These are phyloP conservation scores for Andrena camellia DNA, from an alignment of 2,888 invertebrate species.

Conservation along the genomic window DNA sequence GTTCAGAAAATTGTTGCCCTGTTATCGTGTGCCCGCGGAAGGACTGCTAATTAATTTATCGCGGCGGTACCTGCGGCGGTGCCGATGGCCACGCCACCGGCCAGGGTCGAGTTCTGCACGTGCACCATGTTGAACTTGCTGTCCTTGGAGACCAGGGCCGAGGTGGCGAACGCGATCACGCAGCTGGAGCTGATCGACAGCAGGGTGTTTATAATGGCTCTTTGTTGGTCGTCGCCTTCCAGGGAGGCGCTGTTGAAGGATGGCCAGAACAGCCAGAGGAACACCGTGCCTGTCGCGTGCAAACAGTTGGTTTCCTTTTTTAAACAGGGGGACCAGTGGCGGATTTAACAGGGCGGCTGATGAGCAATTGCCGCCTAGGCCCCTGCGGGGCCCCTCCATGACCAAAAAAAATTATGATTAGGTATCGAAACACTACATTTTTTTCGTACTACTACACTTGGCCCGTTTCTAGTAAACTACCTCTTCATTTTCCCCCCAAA, in stretches of 20 bases:
- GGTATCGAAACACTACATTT: too few relatives aligned
- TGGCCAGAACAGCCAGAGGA: conserved; percentile 99
- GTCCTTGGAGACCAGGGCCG: conserved; percentile 90
- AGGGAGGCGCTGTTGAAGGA: conserved; percentile 96
- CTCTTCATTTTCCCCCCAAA: too few relatives aligned
- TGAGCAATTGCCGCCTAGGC: too few relatives aligned
- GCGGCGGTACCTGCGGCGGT: conserved; percentile 87
- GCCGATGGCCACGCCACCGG: conserved; percentile 97
- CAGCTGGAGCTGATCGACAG: conserved; percentile 93
- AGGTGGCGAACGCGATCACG: conserved; percentile 94
- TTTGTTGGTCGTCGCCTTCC: conserved; percentile 89
- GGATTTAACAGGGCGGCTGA: too few relatives aligned
- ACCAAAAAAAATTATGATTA: too few relatives aligned
- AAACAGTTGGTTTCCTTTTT: not conserved
- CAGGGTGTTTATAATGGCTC: conserved; percentile 97
- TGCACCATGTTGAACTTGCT: conserved; percentile 96
- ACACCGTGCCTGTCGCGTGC: conserved; percentile 90
- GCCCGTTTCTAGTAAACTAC: too few relatives aligned
- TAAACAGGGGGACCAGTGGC: too few relatives aligned
- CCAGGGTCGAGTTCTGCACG: conserved; percentile 96
- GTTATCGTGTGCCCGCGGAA: conserved; percentile 13
- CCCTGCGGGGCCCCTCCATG: too few relatives aligned
- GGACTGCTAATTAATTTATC: conserved; percentile 41
- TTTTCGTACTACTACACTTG: too few relatives aligned
- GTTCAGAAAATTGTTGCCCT: conserved; percentile 40